Percentiles rank a stretch among this genome's conserved stretches.
phyloP scores from a whole-genome alignment of 1,140 invertebrate species.

The Magallana gigas region DNA sequence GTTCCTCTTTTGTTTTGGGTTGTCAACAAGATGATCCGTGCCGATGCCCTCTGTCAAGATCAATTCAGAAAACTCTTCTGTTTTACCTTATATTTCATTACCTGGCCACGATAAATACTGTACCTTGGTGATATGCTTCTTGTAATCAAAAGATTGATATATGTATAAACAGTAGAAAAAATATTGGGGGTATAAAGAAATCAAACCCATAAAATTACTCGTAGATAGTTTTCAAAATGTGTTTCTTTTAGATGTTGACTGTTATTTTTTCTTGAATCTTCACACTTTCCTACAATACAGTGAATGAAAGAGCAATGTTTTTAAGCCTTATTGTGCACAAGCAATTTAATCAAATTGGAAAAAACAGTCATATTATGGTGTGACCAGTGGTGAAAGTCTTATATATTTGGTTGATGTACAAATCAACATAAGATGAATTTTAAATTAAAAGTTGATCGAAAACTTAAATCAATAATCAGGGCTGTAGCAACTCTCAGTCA shows the following conservation, averaged over 20 bases:
- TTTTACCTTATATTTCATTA: constrained; percentile 30
- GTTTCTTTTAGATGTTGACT: not conserved
- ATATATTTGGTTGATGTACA: no score
- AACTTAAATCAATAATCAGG: no score
- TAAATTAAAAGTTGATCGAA: no score
- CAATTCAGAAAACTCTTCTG: not conserved
- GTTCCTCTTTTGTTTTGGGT: not conserved
- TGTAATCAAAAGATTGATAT: not conserved
- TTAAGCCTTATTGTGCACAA: not conserved
- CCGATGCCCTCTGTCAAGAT: not conserved
- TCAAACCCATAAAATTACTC: not conserved
- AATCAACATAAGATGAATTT: no score
- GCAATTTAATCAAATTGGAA: no score
- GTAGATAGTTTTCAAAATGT: not conserved
- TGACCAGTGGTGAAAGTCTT: no score
- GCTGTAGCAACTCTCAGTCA: no score
- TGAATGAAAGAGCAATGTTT: not conserved
- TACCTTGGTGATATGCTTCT: constrained; percentile 12
- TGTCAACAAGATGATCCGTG: not conserved
- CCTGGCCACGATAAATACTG: not conserved
- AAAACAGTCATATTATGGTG: no score
- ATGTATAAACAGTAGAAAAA: no score
- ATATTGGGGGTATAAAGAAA: not conserved
- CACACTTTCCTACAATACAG: not conserved
- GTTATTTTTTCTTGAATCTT: not conserved